Evolutionary conservation across 1,140 invertebrate genomes (phyloP), one percentile per base, ranked within the genome.

Genomic region (Drosophila pseudoobscura): DNA sequence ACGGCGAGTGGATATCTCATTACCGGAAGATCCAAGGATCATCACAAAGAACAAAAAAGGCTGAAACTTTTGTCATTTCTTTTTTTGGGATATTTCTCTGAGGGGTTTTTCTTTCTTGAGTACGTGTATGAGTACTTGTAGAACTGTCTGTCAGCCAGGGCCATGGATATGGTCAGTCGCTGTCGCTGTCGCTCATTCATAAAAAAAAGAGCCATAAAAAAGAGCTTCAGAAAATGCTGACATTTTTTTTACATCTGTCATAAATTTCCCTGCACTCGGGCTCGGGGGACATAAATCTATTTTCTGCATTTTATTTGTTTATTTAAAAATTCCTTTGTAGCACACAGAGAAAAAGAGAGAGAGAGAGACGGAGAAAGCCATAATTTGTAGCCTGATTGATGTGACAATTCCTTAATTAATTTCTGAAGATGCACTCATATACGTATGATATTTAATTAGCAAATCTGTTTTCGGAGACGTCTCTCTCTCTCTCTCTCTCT

Each of bases 241-340:
- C 83, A 82, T 31, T 74, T 74, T 74, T 44, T 85, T 85, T 88
- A 85, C 82, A 88, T 87, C 65, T 85, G 83, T 84, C 82, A 85
- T 85, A 85, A 85, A 87, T 85, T 85, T 75, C 20, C 52, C 55
- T 58, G 75, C 47, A 82, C 57, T 75, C 64, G 70, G 31, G 31
- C 31, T 35, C 31, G 31, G 31, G 9, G 9, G 20, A 55, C 73
- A 75, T 87, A 85, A 85, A 85, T 85, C 82, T 85, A 85, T 85
- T 85, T 88, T 77, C 70, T 78, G 82, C 82, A 85, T 87, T 85
- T 85, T 85, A 85, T 85, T 85, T 85, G 82, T 85, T 85, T 85
- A 87, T 85, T 85, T 80, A 47, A 77, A 71, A 87, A 85, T 84
- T 84, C 71, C 53, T 83, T 35, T 61, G 31, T 53, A 47, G 22